Evolutionary conservation across 2,888 invertebrate species (phyloP), one percentile per base, ranked within the genome.

Genomic region (Encarsia formosa): DNA sequence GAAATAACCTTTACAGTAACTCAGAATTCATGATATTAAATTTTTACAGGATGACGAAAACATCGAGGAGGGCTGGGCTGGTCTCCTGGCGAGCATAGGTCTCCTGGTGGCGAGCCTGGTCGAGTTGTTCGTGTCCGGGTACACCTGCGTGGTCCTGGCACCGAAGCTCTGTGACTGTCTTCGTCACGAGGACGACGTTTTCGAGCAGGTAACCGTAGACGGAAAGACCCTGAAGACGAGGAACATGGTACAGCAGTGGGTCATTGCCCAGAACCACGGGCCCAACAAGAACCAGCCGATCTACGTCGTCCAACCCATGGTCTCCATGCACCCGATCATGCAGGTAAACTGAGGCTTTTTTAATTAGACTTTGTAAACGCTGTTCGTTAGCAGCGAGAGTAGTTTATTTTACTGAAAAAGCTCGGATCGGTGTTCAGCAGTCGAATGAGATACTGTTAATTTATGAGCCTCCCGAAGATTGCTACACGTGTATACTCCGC

Each of bases 61-160:
- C 43, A 47, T 61, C 46, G 80, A 79, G 68, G 81, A 66, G 64
- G 76, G 78, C 55, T 82, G 82, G 81, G 77, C 81, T 2, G 81
- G 82, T 0, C 77, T 85, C 39, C 71, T 85, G 23, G 78, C 82
- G 11, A 85, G 84, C 73, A 78, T 82, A 50, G 82, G 81, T 1
- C 72, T 86, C 5, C 76, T 85, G 41, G 75, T 83, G 57, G 77
- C 81, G 19, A 80, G 82, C 9, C 69, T 77, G 0, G 74, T 80
- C 16, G 83, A 85, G 46, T 63, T 73, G 9, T 56, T 73, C 22
- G 63, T 71, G 11, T 69, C 73, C 16, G 71, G 70, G 37, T 73
- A 73, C 60, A 71, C 63, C 37, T 72, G 72, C 49, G 59, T 71
- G 35, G 69, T 66, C 43, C 62, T 73, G 44, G 67, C 70, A 20